phyloP scores from a whole-genome alignment of 1,140 invertebrate genomes.

The Gonatopus flavifemur region DNA sequence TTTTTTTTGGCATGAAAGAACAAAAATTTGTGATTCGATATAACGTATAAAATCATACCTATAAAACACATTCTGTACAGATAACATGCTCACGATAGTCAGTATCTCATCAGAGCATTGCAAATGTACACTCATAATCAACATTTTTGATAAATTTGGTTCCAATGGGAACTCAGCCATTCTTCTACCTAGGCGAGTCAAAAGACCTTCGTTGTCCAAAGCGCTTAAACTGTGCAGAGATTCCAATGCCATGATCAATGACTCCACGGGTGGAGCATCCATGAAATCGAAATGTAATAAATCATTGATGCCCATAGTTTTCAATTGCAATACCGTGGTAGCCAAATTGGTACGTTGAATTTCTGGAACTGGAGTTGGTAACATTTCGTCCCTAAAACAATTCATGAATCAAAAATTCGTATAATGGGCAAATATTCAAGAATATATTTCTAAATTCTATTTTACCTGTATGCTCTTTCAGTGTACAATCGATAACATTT shows the following conservation, averaged over 20 bases:
- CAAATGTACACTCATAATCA: slow-evolving; percentile 99
- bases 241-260: slow-evolving; percentile 96
- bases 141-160: slow-evolving; percentile 97
- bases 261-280: slow-evolving; percentile 97
- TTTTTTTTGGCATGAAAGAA: not conserved
- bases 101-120: slow-evolving; percentile 98
- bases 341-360: slow-evolving; percentile 98
- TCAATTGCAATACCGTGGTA: slow-evolving; percentile 91
- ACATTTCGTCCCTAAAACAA: slow-evolving; percentile 91
- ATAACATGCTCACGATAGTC: slow-evolving; percentile 98
- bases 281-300: slow-evolving; percentile 99
- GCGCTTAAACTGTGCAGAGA: slow-evolving; percentile 96
- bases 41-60: slow-evolving; percentile 43
- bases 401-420: no score
- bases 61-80: slow-evolving; percentile 99
- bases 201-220: slow-evolving; percentile 93
- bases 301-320: slow-evolving; percentile 99
- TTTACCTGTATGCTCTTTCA: slow-evolving; percentile 82
- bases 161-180: slow-evolving; percentile 99
- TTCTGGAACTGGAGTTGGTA: slow-evolving; percentile 98
- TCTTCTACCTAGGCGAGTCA: slow-evolving; percentile 89
- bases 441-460: not conserved
- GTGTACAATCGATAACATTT: slow-evolving; percentile 99
- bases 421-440: no score
- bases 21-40: not conserved